These are phyloP conservation scores for Chascanopsetta lugubris DNA, from an alignment of 2,113 vertebrate genomes.

Conservation along the genomic window DNA sequence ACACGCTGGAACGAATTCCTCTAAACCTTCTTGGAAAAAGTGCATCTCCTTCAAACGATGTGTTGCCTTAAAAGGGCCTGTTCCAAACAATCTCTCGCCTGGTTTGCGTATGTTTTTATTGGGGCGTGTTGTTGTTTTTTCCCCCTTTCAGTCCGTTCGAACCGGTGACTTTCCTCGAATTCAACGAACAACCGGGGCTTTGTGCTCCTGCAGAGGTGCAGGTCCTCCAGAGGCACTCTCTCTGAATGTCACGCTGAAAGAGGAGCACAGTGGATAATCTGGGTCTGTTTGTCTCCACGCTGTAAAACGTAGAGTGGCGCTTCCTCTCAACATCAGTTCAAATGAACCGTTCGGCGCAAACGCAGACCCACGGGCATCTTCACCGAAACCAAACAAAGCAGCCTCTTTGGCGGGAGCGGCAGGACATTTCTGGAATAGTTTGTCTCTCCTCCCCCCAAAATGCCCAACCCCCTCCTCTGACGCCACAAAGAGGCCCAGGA, in stretches of 20 bases:
- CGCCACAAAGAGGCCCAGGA: constrained; percentile 66
- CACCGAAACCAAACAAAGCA: constrained; percentile 69
- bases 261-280: constrained; percentile 11
- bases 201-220: constrained; percentile 50
- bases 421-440: constrained; percentile 80
- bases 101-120: constrained; percentile 25
- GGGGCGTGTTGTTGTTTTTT: background rate
- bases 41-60: constrained; percentile 6
- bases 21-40: constrained; percentile 30
- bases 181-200: constrained; percentile 55
- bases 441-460: constrained; percentile 55
- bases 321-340: background rate
- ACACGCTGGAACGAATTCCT: background rate
- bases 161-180: constrained; percentile 25
- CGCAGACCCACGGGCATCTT: constrained; percentile 42
- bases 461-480: constrained; percentile 36
- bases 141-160: background rate
- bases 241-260: constrained; percentile 42
- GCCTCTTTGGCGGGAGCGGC: constrained; percentile 46
- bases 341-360: constrained; percentile 50
- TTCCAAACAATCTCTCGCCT: constrained; percentile 8
- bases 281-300: background rate
- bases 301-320: background rate
- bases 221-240: constrained; percentile 32
- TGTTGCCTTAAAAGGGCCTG: constrained; percentile 31